Evolutionary conservation across 2,888 invertebrate species (phyloP).

Genomic region (Hymenopus coronatus): DNA sequence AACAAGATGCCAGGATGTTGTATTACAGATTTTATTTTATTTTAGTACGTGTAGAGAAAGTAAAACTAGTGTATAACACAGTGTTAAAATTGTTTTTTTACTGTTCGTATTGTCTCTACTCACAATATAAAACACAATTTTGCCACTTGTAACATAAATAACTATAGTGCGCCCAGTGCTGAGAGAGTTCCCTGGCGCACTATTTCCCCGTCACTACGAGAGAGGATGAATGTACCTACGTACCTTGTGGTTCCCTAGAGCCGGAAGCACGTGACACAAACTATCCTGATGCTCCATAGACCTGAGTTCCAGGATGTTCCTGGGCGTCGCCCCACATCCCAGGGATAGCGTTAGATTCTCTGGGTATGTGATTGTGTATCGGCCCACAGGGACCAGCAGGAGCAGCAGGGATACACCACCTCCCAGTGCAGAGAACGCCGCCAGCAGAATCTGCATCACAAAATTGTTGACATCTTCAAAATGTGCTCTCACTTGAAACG

Average conservation of each 20-base stretch:
- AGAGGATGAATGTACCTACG: background rate
- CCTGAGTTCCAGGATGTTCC: constrained; percentile 4
- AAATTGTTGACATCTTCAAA: background rate
- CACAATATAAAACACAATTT: too few species aligned
- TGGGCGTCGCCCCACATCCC: constrained; percentile 47
- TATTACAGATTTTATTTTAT: too few species aligned
- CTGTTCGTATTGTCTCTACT: too few species aligned
- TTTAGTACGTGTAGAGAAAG: too few species aligned
- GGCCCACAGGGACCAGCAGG: constrained; percentile 67
- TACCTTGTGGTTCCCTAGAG: background rate
- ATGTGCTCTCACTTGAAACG: too few species aligned
- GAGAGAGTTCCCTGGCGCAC: too few species aligned
- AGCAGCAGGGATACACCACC: constrained; percentile 65
- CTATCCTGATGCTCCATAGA: background rate
- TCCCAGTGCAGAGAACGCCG: constrained; percentile 64
- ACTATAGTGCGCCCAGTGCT: too few species aligned
- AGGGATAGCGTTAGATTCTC: constrained; percentile 58
- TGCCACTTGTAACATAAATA: too few species aligned
- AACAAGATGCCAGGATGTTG: too few species aligned
- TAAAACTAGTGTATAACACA: too few species aligned
- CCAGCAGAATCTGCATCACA: constrained; percentile 58
- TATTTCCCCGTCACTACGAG: too few species aligned
- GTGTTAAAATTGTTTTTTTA: too few species aligned
- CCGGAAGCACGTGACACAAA: background rate
- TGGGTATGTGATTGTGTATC: constrained; percentile 65